Evolutionary conservation across 1,140 invertebrate species (phyloP).

Genomic region (Nebria ingens): DNA sequence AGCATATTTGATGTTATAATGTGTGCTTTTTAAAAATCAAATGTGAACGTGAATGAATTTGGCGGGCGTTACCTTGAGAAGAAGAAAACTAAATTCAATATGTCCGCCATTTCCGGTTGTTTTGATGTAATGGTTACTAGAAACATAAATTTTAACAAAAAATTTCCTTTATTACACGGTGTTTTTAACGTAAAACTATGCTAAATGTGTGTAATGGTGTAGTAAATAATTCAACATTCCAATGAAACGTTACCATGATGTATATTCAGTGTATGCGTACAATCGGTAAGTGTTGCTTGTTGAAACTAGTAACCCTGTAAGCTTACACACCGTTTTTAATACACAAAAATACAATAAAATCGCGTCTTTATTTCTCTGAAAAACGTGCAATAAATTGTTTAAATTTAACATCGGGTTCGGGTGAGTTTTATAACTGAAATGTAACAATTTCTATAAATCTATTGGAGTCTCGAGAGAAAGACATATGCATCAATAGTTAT

Average conservation of each 20-base stretch:
- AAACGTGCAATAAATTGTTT: no score
- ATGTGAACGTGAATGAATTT: no score
- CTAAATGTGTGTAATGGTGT: neutral
- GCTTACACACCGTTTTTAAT: no score
- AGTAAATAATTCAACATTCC: neutral
- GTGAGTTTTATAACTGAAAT: no score
- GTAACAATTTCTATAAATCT: no score
- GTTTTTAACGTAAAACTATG: neutral
- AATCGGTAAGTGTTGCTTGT: slow-evolving; percentile 9
- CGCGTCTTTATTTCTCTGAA: no score
- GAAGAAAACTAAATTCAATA: neutral
- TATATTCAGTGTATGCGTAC: neutral
- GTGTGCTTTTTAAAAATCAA: neutral
- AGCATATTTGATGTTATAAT: no score
- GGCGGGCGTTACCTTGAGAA: neutral
- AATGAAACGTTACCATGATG: slow-evolving; percentile 3
- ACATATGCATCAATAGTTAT: slow-evolving; percentile 5
- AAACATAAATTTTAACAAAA: neutral
- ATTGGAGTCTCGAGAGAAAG: no score
- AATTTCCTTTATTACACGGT: neutral
- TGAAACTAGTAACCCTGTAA: no score
- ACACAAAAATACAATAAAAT: no score
- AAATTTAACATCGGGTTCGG: no score
- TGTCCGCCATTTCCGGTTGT: slow-evolving; percentile 2
- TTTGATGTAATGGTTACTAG: slow-evolving; percentile 1